Conservation (phyloP, 2,888 invertebrate species). For the Dione vanillae region DNA sequence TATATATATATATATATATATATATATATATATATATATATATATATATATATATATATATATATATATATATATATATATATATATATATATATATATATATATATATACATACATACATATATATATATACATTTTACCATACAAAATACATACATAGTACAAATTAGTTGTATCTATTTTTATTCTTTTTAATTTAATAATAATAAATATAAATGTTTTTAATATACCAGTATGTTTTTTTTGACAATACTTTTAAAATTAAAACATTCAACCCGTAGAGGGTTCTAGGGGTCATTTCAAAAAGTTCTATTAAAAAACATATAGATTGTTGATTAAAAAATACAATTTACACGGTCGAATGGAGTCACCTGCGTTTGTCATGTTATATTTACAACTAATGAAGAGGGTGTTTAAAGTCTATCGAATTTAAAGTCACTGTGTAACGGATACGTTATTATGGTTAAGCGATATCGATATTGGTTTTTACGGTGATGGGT, state of each 20-base stretch:
- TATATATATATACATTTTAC: too few relatives aligned
- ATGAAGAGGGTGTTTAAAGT: conserved; percentile 29
- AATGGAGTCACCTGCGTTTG: conserved; percentile 26
- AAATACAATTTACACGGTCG: conserved; percentile 26
- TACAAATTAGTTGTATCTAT: too few relatives aligned
- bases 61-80: too few relatives aligned
- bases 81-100: too few relatives aligned
- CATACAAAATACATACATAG: too few relatives aligned
- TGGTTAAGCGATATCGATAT: conserved; percentile 2
- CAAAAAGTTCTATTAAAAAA: conserved; percentile 27
- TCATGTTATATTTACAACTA: conserved; percentile 17
- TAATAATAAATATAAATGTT: too few relatives aligned
- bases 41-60: too few relatives aligned
- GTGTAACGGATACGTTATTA: conserved; percentile 14
- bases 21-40: too few relatives aligned
- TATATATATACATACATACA: too few relatives aligned
- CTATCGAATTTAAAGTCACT: conserved; percentile 19
- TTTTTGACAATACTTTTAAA: neutral
- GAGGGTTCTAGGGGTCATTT: neutral
- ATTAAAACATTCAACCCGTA: conserved; percentile 1
- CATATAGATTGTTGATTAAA: conserved; percentile 25
- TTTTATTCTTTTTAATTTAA: too few relatives aligned
- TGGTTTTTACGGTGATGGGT: conserved; percentile 11
- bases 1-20: too few relatives aligned
- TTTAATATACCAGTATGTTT: neutral